Conservation (phyloP, 2,888 invertebrate species). For the Dynastes maya region DNA sequence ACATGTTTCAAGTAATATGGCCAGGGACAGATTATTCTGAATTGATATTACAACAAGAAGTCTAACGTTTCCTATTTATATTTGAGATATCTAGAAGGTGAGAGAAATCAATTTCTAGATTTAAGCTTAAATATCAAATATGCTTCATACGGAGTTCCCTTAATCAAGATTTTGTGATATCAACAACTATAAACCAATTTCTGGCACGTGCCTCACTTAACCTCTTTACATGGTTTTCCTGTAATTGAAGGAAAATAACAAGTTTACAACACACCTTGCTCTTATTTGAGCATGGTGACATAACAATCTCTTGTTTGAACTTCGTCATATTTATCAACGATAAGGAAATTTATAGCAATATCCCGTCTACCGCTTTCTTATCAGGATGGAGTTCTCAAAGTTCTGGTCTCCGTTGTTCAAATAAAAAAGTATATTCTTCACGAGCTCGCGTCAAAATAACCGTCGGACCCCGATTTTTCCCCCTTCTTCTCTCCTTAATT, state of each 20-base stretch:
- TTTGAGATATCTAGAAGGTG: too few species aligned
- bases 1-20: too few species aligned
- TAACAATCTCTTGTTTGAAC: constrained; percentile 16
- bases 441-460: neutral
- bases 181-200: neutral
- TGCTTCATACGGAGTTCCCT: too few species aligned
- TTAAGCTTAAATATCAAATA: too few species aligned
- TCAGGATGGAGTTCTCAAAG: neutral
- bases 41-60: too few species aligned
- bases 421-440: neutral
- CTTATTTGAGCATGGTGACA: neutral
- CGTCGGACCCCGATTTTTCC: neutral
- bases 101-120: too few species aligned
- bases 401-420: neutral
- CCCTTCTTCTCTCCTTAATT: constrained; percentile 28
- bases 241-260: neutral
- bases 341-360: neutral
- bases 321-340: constrained; percentile 15
- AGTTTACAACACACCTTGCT: neutral
- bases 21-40: too few species aligned
- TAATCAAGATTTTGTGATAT: neutral
- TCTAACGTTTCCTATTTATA: too few species aligned
- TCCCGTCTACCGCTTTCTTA: constrained; percentile 9
- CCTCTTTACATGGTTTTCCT: neutral
- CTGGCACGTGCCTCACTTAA: neutral